phyloP scores from a whole-genome alignment of 2,888 invertebrate genomes.

The Allygus modestus region DNA sequence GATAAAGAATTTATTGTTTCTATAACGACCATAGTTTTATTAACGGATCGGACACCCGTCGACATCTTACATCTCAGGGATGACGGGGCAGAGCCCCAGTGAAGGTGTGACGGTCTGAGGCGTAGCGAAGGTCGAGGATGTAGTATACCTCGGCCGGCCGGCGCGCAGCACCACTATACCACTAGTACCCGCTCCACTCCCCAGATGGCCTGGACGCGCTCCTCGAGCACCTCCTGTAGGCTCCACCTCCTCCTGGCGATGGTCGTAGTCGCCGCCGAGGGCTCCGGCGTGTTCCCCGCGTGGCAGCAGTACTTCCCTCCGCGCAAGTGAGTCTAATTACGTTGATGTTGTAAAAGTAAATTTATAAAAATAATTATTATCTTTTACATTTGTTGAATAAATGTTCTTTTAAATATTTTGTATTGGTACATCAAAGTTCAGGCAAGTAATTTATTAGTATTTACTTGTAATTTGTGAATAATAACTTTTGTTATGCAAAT shows the following conservation, averaged over 20 bases:
- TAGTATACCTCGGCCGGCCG: neutral
- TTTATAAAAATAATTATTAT: neutral
- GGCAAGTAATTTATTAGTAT: too few species aligned
- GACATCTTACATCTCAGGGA: too few species aligned
- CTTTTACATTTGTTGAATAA: neutral
- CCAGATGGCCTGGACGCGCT: constrained; percentile 13
- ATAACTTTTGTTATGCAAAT: too few species aligned
- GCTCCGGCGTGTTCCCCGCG: constrained; percentile 33
- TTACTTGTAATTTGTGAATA: too few species aligned
- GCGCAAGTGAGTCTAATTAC: constrained; percentile 58
- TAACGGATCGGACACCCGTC: too few species aligned
- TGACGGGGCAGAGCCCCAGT: too few species aligned
- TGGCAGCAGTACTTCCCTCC: constrained; percentile 62
- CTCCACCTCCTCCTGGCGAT: neutral
- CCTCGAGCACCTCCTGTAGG: neutral
- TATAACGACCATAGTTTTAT: too few species aligned
- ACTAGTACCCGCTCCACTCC: neutral
- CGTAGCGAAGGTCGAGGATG: neutral
- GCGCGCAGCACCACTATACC: neutral
- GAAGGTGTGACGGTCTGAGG: too few species aligned
- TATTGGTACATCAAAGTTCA: neutral
- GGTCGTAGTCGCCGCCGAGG: neutral
- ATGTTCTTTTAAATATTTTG: neutral
- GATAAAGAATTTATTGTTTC: too few species aligned
- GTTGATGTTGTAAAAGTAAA: neutral